Percentiles rank a stretch among this genome's conserved stretches.
Conservation (phyloP, 2,113 vertebrate species). For the Ciconia stormi region DNA sequence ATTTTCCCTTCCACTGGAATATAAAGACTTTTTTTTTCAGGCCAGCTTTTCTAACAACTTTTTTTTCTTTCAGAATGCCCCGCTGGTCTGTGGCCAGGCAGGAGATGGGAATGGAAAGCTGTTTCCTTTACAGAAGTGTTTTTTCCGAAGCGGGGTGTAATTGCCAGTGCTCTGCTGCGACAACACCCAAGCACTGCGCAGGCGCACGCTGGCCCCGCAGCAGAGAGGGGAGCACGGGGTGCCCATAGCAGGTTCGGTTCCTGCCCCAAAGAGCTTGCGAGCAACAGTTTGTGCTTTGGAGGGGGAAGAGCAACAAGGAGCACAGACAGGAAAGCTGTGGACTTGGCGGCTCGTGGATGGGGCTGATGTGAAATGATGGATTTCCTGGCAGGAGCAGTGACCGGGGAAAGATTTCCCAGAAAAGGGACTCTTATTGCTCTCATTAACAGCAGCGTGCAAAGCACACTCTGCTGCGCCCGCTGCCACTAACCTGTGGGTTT, state of each 20-base stretch:
- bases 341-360: accelerated
- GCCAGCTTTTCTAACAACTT: not conserved
- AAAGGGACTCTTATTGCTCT: not conserved
- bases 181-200: accelerated
- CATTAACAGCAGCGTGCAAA: not conserved
- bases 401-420: not conserved
- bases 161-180: accelerated
- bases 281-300: not conserved
- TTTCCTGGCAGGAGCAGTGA: not conserved
- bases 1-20: not conserved
- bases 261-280: not conserved
- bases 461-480: accelerated
- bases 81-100: not conserved
- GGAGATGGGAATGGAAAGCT: not conserved
- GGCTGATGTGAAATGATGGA: not conserved
- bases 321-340: accelerated
- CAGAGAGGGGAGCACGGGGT: not conserved
- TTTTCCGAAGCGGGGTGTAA: not conserved
- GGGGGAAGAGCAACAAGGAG: not conserved
- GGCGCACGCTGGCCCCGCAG: not conserved
- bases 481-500: not conserved
- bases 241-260: accelerated
- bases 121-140: not conserved
- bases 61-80: too few relatives aligned
- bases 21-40: not conserved